phyloP scores from a whole-genome alignment of 2,113 vertebrate species.

The Brienomyrus brachyistius region DNA sequence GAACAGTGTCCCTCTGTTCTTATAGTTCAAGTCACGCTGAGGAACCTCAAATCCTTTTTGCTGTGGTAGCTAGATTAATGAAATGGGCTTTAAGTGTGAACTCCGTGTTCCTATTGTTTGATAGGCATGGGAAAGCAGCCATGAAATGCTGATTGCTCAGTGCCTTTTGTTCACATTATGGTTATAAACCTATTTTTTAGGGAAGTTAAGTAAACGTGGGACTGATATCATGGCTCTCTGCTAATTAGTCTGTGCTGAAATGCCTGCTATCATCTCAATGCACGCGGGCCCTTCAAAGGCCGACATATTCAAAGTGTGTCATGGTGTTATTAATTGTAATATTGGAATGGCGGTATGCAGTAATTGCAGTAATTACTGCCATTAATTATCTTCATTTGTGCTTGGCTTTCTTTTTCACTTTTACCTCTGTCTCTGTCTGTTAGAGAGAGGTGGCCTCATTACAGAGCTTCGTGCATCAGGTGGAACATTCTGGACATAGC shows the following conservation, averaged over 20 bases:
- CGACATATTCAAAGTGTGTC: not conserved
- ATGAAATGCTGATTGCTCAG: conserved; percentile 46
- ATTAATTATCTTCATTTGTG: conserved; percentile 3
- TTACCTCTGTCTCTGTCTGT: not conserved
- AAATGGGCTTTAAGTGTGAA: conserved; percentile 45
- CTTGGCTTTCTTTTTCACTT: not conserved
- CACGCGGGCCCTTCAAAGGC: not conserved
- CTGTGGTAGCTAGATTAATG: not conserved
- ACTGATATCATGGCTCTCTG: not conserved
- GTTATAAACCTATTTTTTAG: conserved; percentile 44
- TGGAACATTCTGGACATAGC: not conserved
- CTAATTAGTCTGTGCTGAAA: not conserved
- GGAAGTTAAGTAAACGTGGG: conserved; percentile 20
- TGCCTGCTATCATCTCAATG: not conserved
- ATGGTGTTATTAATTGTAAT: conserved; percentile 5
- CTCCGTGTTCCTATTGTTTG: conserved; percentile 51
- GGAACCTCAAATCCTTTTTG: not conserved
- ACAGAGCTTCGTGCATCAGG: not conserved
- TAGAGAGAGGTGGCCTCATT: not conserved
- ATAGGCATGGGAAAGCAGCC: conserved; percentile 41
- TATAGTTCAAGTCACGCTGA: not conserved
- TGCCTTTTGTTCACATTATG: conserved; percentile 56
- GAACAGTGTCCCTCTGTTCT: not conserved
- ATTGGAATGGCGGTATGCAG: not conserved
- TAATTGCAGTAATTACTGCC: conserved; percentile 1